Evolutionary conservation across 1,140 invertebrate genomes (phyloP).

Genomic region (Bombus fervidus): DNA sequence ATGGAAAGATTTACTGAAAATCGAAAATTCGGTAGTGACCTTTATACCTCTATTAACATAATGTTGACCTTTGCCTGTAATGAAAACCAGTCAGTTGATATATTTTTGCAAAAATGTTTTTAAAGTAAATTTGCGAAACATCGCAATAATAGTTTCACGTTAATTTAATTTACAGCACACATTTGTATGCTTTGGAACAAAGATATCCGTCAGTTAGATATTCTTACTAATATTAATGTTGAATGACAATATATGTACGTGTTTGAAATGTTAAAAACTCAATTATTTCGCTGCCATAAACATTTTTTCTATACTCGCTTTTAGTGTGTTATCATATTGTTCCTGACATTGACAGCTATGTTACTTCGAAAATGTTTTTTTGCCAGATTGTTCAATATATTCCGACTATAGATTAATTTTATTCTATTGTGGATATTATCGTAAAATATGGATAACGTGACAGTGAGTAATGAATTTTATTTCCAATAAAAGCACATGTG

Average conservation of each 20-base stretch:
- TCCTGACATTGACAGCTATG: constrained; percentile 20
- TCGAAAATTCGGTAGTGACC: neutral
- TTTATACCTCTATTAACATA: constrained; percentile 35
- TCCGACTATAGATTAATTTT: constrained; percentile 46
- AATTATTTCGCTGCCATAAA: neutral
- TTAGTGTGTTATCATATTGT: neutral
- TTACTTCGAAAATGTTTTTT: constrained; percentile 48
- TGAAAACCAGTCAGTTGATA: constrained; percentile 16
- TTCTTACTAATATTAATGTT: constrained; percentile 20
- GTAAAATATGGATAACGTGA: constrained; percentile 72
- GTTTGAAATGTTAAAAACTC: neutral
- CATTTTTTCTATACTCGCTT: neutral
- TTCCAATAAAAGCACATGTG: neutral
- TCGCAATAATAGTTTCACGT: neutral
- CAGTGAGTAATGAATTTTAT: constrained; percentile 62
- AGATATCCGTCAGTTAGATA: neutral
- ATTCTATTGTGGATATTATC: constrained; percentile 3
- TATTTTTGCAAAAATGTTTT: constrained; percentile 11
- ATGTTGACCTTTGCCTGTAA: constrained; percentile 26
- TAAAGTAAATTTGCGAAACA: neutral
- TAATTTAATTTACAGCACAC: constrained; percentile 4
- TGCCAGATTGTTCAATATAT: constrained; percentile 12
- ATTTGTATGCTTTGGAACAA: neutral
- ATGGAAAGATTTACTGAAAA: neutral
- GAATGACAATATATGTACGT: constrained; percentile 8